phyloP scores from a whole-genome alignment of 2,888 invertebrate genomes.

The Andrena bicolor region DNA sequence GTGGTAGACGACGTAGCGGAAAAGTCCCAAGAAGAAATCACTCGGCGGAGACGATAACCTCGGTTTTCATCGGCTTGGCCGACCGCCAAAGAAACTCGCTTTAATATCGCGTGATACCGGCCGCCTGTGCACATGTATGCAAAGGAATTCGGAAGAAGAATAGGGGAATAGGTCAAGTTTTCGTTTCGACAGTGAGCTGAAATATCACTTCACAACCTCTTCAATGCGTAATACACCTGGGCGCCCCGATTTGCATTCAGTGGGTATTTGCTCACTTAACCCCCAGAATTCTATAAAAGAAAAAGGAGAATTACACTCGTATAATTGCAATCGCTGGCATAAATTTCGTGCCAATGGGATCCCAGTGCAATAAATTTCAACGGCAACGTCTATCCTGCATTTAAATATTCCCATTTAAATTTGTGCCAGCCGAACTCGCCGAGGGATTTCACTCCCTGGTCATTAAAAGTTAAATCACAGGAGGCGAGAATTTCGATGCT shows the following conservation, averaged over 20 bases:
- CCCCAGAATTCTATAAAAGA: too few relatives aligned
- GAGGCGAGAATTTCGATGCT: neutral
- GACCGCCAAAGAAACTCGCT: conserved; percentile 63
- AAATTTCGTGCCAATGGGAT: too few relatives aligned
- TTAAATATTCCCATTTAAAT: too few relatives aligned
- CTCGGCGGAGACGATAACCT: conserved; percentile 34
- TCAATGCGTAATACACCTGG: conserved; percentile 15
- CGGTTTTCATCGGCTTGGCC: conserved; percentile 62
- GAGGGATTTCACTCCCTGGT: too few relatives aligned
- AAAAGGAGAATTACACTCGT: too few relatives aligned
- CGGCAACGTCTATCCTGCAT: too few relatives aligned
- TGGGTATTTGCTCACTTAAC: neutral
- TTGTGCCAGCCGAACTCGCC: too few relatives aligned
- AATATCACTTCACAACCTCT: conserved; percentile 36
- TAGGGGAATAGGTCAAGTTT: conserved; percentile 52
- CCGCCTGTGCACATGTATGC: conserved; percentile 28
- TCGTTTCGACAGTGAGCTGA: conserved; percentile 49
- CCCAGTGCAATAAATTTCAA: too few relatives aligned
- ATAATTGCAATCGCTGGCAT: too few relatives aligned
- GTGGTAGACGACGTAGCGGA: conserved; percentile 11
- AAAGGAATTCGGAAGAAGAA: conserved; percentile 28
- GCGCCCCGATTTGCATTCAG: neutral
- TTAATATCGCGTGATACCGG: conserved; percentile 69
- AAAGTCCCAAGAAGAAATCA: conserved; percentile 42
- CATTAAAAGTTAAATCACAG: neutral